phyloP scores from a whole-genome alignment of 2,113 vertebrate genomes.

The Tragelaphus strepsiceros region DNA sequence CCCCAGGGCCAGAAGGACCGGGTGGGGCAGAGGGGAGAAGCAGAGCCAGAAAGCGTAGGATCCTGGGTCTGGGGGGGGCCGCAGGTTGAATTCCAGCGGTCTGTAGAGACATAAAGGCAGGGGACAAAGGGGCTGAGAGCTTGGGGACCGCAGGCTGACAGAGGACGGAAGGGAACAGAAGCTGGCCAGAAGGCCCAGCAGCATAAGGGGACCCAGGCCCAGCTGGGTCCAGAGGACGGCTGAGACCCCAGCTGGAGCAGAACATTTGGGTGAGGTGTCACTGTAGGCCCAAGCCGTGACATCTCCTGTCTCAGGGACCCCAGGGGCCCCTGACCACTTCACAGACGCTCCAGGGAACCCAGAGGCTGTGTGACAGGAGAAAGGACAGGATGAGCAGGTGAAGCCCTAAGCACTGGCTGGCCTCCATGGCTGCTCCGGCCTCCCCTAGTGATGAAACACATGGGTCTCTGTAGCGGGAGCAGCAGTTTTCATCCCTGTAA shows the following conservation, averaged over 20 bases:
- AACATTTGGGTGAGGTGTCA: neutral
- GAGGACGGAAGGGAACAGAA: neutral
- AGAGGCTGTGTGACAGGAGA: neutral
- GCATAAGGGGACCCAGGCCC: neutral
- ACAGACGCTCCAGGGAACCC: neutral
- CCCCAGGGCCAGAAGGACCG: neutral
- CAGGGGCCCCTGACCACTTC: neutral
- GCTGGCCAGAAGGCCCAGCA: neutral
- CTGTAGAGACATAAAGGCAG: neutral
- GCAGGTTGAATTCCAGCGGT: neutral
- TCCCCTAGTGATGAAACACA: neutral
- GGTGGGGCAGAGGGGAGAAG: neutral
- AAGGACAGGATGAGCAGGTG: neutral
- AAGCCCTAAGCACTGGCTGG: neutral
- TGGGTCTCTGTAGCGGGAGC: neutral
- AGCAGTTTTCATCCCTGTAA: neutral
- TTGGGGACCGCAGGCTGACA: neutral
- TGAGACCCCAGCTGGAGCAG: neutral
- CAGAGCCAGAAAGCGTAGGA: neutral
- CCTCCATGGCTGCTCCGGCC: neutral
- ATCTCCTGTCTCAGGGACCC: neutral
- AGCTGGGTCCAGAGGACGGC: fast-evolving
- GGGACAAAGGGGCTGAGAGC: conserved; percentile 23
- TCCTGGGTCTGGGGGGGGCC: neutral
- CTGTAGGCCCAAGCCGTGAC: neutral